Conservation (phyloP, 1,140 invertebrate species). For the Zaprionus vittiger region DNA sequence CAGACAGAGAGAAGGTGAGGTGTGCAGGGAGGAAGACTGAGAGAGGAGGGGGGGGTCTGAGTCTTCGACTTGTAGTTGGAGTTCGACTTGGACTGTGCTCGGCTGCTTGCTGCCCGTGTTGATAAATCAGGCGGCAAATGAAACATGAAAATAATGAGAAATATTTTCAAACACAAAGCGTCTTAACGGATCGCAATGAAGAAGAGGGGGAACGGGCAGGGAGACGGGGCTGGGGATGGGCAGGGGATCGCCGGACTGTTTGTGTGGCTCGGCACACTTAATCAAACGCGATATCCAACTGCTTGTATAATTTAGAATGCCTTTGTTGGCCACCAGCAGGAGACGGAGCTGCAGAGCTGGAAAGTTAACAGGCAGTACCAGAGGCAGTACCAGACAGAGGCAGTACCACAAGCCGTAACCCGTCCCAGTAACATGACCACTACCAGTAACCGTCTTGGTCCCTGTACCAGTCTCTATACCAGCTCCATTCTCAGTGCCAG, state of each 20-base stretch:
- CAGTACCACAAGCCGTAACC: too few relatives aligned
- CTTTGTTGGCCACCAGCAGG: constrained; percentile 59
- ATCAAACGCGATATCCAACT: constrained; percentile 83
- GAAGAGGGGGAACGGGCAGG: too few relatives aligned
- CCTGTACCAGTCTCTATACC: too few relatives aligned
- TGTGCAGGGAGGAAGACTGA: neutral
- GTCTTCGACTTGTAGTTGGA: constrained; percentile 1
- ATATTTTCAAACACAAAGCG: constrained; percentile 63
- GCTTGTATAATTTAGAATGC: constrained; percentile 79
- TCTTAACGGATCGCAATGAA: neutral
- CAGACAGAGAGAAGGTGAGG: neutral
- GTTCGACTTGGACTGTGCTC: neutral
- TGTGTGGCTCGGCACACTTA: constrained; percentile 67
- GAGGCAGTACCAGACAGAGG: neutral
- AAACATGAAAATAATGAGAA: constrained; percentile 82
- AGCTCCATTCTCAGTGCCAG: neutral
- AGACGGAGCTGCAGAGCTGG: constrained; percentile 6
- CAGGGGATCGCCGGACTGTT: constrained; percentile 8
- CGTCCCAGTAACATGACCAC: too few relatives aligned
- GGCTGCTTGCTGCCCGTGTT: constrained; percentile 22
- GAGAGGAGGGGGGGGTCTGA: too few relatives aligned
- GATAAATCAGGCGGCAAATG: constrained; percentile 77
- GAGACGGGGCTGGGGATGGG: neutral
- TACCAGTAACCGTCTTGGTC: too few relatives aligned
- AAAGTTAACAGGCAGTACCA: too few relatives aligned